Base-by-base conservation (phyloP, 2,888 invertebrate genomes). In the Helobdella robusta region DNA sequence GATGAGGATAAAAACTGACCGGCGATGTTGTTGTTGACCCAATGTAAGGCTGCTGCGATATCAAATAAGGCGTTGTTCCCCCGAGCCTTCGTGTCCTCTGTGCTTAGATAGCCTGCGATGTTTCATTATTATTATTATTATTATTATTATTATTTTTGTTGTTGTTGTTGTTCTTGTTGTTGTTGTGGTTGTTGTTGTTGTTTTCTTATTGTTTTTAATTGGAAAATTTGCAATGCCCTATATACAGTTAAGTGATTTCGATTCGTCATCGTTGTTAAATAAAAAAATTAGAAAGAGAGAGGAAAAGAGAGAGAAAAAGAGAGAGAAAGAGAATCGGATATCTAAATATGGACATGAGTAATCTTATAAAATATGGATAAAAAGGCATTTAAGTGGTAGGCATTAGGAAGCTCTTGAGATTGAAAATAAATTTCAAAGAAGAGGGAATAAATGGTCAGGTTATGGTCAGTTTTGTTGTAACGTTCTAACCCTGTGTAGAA, bases 21-120 rank as follows among this genome's bases (percentile, higher is more conserved):
- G 15, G 23, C n/a, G 36, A 65, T 58, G 23, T 65, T 59, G 59
- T 30, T 46, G 18, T 15, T 32, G 5, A 64, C 23, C 59, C 59
- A 65, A 30, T 58, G 30, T 2, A 65, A 35, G 46, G 58, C 58
- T 1, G 65, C 65, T 25, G 36, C 89, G 82, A 93, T 91, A 82
- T 95, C 97, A 88, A 94, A 91, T 70, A 97, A 84, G 0, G 95
- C 97, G 80, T 93, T 94, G 84, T 98, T 98, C 35, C 83, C 83
- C 0, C 67, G 68, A 5, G 69, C 72, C 20, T 74, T 64, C 11
- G 76, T 72, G 68, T 81, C 80, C 11, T 78, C 80, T 2, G 80
- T 77, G 63, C 78, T 79, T 59, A 82, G 72, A 69, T 82, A 82
- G n/a, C 82, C 81, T 81, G 73, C 4, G n/a, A 28, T 8, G 58